These are phyloP conservation scores for Hirtodrosophila trivittata DNA, from an alignment of 2,888 invertebrate species.

Conservation along the genomic window DNA sequence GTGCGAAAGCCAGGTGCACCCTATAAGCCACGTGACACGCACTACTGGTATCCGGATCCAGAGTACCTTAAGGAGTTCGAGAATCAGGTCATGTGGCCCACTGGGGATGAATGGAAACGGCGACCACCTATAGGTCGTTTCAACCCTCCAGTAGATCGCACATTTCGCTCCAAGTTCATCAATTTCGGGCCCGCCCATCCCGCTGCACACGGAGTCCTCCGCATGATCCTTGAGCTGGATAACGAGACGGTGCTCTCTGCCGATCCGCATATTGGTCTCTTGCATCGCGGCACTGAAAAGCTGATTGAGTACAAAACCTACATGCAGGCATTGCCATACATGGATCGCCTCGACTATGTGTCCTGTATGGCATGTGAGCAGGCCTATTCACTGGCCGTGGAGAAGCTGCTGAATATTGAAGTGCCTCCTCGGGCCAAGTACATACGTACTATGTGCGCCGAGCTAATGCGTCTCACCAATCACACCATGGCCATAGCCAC, in stretches of 20 bases:
- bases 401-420: slow-evolving; percentile 91
- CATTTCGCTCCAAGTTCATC: slow-evolving; percentile 87
- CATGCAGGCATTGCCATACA: slow-evolving; percentile 92
- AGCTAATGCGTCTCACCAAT: slow-evolving; percentile 91
- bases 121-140: slow-evolving; percentile 79
- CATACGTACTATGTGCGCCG: slow-evolving; percentile 90
- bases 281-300: slow-evolving; percentile 95
- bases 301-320: slow-evolving; percentile 95
- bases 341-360: slow-evolving; percentile 94
- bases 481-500: slow-evolving; percentile 91
- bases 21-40: slow-evolving; percentile 36
- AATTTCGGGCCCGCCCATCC: slow-evolving; percentile 97
- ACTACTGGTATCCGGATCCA: slow-evolving; percentile 87
- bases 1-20: slow-evolving; percentile 26
- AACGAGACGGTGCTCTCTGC: slow-evolving; percentile 92
- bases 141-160: slow-evolving; percentile 85
- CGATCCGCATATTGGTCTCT: slow-evolving; percentile 93
- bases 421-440: slow-evolving; percentile 91
- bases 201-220: slow-evolving; percentile 94
- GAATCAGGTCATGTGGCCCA: slow-evolving; percentile 86
- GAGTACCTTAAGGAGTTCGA: slow-evolving; percentile 86
- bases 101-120: slow-evolving; percentile 82
- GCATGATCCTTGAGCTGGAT: slow-evolving; percentile 91
- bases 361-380: slow-evolving; percentile 93
- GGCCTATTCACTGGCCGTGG: slow-evolving; percentile 90